Conservation (phyloP, 1,140 invertebrate genomes). For the Neelides sp. region DNA sequence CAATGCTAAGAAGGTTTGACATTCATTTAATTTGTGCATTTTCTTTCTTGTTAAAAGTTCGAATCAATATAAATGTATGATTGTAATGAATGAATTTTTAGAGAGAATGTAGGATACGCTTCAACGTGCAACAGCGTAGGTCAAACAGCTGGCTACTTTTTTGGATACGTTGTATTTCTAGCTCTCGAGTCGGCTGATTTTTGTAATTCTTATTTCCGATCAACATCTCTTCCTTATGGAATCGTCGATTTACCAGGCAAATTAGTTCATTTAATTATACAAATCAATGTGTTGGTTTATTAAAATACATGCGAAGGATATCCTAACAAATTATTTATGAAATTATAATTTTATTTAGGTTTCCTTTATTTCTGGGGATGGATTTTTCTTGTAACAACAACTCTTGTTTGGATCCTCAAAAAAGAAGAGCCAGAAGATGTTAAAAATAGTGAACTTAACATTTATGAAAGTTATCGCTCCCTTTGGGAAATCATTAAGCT, state of each 20-base stretch:
- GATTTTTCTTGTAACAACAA: slow-evolving; percentile 80
- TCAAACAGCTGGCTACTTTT: slow-evolving; percentile 93
- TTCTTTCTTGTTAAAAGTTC: background rate
- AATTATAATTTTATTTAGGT: slow-evolving; percentile 1
- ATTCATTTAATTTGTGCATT: slow-evolving; percentile 3
- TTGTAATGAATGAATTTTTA: slow-evolving; percentile 28
- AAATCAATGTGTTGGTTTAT: background rate
- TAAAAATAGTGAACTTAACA: slow-evolving; percentile 38
- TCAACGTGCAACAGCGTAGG: slow-evolving; percentile 98
- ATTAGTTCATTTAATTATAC: slow-evolving; percentile 12
- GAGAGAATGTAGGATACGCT: slow-evolving; percentile 93
- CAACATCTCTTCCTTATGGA: slow-evolving; percentile 40
- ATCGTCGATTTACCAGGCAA: slow-evolving; percentile 74
- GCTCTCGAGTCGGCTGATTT: slow-evolving; percentile 93
- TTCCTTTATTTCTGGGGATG: slow-evolving; percentile 94
- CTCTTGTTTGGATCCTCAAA: slow-evolving; percentile 78
- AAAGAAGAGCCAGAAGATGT: slow-evolving; percentile 48
- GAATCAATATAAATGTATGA: background rate
- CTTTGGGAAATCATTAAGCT: slow-evolving; percentile 73
- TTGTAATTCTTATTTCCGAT: slow-evolving; percentile 81
- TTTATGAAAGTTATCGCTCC: slow-evolving; percentile 70
- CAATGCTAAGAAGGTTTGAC: slow-evolving; percentile 80
- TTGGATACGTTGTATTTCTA: slow-evolving; percentile 94
- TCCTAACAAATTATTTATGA: background rate
- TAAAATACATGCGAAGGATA: background rate